Percentiles rank a stretch among this genome's conserved stretches.
phyloP scores from a whole-genome alignment of 1,140 invertebrate genomes.

The Trachelipus rathkii region DNA sequence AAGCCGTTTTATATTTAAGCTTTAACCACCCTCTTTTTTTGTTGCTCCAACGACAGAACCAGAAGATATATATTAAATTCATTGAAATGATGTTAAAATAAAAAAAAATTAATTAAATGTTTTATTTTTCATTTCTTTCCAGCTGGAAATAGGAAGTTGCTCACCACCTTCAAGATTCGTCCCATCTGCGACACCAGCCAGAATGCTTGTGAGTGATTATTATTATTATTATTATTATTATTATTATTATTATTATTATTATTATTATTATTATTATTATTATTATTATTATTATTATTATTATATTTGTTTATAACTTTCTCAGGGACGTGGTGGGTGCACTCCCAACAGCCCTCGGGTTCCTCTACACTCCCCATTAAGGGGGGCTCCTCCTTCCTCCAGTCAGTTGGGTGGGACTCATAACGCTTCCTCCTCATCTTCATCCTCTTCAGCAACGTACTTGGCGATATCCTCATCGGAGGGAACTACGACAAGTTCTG shows the following conservation, averaged over 20 bases:
- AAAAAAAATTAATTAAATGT: too few species aligned
- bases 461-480: slow-evolving; percentile 4
- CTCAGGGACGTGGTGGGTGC: background rate
- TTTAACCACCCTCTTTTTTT: too few species aligned
- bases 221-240: background rate
- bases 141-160: slow-evolving; percentile 44
- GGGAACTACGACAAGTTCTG: background rate
- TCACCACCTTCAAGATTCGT: slow-evolving; percentile 50
- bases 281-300: background rate
- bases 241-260: background rate
- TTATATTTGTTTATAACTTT: background rate
- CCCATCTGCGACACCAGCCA: slow-evolving; percentile 39
- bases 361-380: background rate
- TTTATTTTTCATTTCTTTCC: slow-evolving; percentile 41
- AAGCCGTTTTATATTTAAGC: too few species aligned
- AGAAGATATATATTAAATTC: too few species aligned
- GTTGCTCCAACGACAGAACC: too few species aligned
- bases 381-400: slow-evolving; percentile 16
- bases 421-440: background rate
- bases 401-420: slow-evolving; percentile 19
- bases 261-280: too few species aligned
- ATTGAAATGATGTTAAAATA: too few species aligned
- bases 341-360: background rate
- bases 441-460: background rate
- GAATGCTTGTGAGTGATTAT: slow-evolving; percentile 40